phyloP scores from a whole-genome alignment of 2,888 invertebrate genomes.

The Ptilodon capucinus region DNA sequence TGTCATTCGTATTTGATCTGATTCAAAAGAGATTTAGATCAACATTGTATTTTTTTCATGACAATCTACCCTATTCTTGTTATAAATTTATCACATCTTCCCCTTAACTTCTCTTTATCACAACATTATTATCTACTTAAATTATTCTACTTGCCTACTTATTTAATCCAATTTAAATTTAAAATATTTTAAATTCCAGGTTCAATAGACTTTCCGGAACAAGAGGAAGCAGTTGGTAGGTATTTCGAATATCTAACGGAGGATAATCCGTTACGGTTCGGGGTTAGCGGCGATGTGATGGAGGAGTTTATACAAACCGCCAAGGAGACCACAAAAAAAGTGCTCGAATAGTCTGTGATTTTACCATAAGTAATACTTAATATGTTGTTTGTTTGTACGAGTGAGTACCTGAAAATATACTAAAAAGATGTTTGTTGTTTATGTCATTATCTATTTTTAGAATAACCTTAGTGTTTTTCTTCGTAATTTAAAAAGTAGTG shows the following conservation, averaged over 20 bases:
- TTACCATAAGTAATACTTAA: constrained; percentile 7
- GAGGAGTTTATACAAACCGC: constrained; percentile 69
- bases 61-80: too few relatives aligned
- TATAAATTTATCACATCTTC: too few relatives aligned
- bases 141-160: too few relatives aligned
- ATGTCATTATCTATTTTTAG: not conserved
- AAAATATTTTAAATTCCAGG: constrained; percentile 44
- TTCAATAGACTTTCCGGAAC: constrained; percentile 64
- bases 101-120: too few relatives aligned
- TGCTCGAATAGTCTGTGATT: constrained; percentile 42
- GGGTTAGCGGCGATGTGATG: constrained; percentile 66
- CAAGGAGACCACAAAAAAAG: constrained; percentile 56
- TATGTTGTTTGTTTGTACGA: constrained; percentile 23
- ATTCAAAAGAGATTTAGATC: too few relatives aligned
- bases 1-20: too few relatives aligned
- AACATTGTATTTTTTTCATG: too few relatives aligned
- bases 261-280: constrained; percentile 69
- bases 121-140: too few relatives aligned
- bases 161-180: too few relatives aligned
- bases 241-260: constrained; percentile 67
- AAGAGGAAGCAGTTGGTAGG: constrained; percentile 65
- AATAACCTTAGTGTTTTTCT: not conserved
- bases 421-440: not conserved
- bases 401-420: not conserved
- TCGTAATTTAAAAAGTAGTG: not conserved